Conservation (phyloP, 2,797 vertebrate species). For the Rallus crepitans region DNA sequence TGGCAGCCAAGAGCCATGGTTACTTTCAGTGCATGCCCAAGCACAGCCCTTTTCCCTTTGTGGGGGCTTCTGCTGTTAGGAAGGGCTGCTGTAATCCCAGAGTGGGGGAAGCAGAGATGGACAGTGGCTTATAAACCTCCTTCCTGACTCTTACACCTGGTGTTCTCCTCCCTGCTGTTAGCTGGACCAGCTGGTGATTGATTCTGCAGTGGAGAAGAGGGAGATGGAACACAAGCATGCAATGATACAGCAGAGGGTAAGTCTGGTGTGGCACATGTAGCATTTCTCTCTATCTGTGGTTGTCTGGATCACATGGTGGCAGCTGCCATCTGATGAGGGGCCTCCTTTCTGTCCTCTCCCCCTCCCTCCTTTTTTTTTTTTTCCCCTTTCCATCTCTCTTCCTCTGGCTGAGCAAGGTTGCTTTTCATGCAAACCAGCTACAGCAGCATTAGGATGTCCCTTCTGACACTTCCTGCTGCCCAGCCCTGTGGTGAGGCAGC, state of each 20-base stretch:
- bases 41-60: background rate
- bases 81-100: background rate
- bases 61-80: accelerated
- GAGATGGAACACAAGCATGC: conserved; percentile 98
- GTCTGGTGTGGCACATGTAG: background rate
- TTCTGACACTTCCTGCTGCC: background rate
- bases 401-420: background rate
- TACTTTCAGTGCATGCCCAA: background rate
- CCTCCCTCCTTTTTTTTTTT: no score
- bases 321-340: background rate
- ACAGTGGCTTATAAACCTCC: background rate
- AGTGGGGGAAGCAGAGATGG: background rate
- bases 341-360: background rate
- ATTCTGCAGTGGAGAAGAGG: conserved; percentile 95
- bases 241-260: conserved; percentile 94
- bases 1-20: background rate
- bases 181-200: conserved; percentile 97
- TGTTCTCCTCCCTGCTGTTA: conserved; percentile 49
- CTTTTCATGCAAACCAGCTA: background rate
- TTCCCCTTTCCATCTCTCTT: background rate
- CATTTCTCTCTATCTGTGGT: background rate
- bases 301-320: background rate
- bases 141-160: background rate
- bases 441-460: background rate
- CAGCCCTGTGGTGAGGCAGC: background rate